phyloP scores from a whole-genome alignment of 2,797 vertebrate species.

The Myotis findleyi region DNA sequence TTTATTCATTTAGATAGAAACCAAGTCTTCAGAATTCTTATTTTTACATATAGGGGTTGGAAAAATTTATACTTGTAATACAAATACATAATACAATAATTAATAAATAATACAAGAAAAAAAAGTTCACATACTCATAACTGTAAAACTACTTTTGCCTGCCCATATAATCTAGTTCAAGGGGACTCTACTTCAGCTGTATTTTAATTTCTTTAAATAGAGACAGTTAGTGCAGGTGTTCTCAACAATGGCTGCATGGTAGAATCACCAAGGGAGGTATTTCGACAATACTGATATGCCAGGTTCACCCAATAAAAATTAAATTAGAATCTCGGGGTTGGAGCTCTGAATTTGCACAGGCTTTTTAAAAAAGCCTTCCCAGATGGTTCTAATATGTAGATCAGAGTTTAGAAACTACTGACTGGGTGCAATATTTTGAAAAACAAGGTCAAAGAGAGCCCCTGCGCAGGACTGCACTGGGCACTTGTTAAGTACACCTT shows the following conservation, averaged over 20 bases:
- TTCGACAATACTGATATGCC: neutral
- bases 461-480: neutral
- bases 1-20: conserved; percentile 24
- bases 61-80: neutral
- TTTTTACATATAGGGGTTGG: neutral
- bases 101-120: neutral
- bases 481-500: neutral
- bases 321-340: conserved; percentile 27
- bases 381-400: neutral
- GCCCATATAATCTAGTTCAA: neutral
- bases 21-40: neutral
- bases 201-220: neutral
- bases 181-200: neutral
- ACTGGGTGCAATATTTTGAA: neutral
- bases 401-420: neutral
- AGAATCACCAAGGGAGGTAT: neutral
- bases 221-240: neutral
- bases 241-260: neutral
- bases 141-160: neutral
- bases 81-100: neutral
- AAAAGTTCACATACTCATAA: neutral
- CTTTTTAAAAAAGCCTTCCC: neutral
- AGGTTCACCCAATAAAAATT: neutral
- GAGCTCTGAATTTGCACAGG: neutral
- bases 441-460: neutral